A percentile compares a stretch with the other conserved stretches of the same genome.
These are phyloP conservation scores for Papilio dardanus DNA, from an alignment of 1,140 invertebrate species.

Conservation along the genomic window DNA sequence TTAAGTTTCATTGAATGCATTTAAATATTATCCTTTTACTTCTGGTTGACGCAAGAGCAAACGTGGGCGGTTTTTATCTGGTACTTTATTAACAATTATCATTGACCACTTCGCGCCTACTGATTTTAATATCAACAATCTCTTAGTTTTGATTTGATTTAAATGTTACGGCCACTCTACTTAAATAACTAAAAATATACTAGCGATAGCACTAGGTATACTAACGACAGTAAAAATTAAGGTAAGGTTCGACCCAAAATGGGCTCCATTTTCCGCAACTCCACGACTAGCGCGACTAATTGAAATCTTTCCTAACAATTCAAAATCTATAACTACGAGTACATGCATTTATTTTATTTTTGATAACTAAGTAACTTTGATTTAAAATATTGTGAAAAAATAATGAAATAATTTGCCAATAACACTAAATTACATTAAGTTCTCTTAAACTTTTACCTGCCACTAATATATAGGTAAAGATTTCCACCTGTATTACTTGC, in stretches of 20 bases:
- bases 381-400: too few species aligned
- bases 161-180: background rate
- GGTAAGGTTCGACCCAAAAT: too few species aligned
- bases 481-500: background rate
- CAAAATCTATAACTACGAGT: too few species aligned
- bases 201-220: background rate
- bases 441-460: background rate
- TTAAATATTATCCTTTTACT: slow-evolving; percentile 30
- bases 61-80: slow-evolving; percentile 22
- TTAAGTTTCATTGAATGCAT: slow-evolving; percentile 7
- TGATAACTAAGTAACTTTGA: too few species aligned
- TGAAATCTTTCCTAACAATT: background rate
- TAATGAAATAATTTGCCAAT: too few species aligned
- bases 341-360: too few species aligned
- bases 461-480: background rate
- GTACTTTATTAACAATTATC: slow-evolving; percentile 20
- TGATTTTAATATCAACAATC: background rate
- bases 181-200: too few species aligned
- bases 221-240: background rate
- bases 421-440: too few species aligned
- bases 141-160: background rate
- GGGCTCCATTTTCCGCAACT: too few species aligned
- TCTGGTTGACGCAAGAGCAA: slow-evolving; percentile 25
- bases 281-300: too few species aligned
- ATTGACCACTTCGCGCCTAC: slow-evolving; percentile 21